Conservation (phyloP, 1,140 invertebrate genomes). For the Steinernema khuongi region DNA sequence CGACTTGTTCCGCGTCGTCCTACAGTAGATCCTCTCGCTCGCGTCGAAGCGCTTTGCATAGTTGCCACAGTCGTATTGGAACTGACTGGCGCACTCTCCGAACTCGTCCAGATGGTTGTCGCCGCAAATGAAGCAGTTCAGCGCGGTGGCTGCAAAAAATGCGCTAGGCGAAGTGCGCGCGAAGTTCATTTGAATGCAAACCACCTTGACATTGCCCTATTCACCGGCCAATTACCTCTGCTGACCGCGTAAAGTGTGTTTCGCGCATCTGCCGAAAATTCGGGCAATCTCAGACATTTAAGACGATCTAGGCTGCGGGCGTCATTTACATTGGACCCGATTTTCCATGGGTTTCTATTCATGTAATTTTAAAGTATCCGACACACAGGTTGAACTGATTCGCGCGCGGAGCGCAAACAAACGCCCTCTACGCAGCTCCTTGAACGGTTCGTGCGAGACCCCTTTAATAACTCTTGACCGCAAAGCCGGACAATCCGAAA, state of each 20-base stretch:
- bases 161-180: neutral
- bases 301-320: neutral
- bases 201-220: neutral
- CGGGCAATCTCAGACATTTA: neutral
- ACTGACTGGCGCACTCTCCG: conserved; percentile 45
- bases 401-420: too few species aligned
- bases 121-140: conserved; percentile 45
- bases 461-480: neutral
- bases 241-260: conserved; percentile 16
- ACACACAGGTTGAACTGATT: too few species aligned
- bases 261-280: neutral
- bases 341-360: neutral
- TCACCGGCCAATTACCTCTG: neutral
- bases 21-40: conserved; percentile 41
- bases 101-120: conserved; percentile 41
- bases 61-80: conserved; percentile 43
- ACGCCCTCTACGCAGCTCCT: neutral
- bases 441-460: neutral
- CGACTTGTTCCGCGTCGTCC: conserved; percentile 38
- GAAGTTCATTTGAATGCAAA: neutral
- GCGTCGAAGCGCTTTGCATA: conserved; percentile 38
- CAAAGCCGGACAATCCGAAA: neutral
- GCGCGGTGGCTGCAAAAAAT: conserved; percentile 11
- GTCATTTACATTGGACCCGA: neutral
- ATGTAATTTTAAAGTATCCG: too few species aligned